phyloP scores from a whole-genome alignment of 2,888 invertebrate species.

The Myopa testacea region DNA sequence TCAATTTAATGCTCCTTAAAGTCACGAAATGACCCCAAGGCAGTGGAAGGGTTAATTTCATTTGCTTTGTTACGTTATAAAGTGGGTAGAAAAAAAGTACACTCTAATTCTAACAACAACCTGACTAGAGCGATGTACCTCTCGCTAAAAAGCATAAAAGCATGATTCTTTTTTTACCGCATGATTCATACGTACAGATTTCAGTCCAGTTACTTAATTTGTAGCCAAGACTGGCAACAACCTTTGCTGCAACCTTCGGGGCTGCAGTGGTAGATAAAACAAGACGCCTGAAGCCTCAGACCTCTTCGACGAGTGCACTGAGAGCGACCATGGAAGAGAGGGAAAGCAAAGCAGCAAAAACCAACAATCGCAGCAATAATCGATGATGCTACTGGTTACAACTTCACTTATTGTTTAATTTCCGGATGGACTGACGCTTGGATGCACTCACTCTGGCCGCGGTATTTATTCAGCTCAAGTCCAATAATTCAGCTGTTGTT shows the following conservation, averaged over 20 bases:
- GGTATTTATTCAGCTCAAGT: constrained; percentile 4
- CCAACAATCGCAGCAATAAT: constrained; percentile 9
- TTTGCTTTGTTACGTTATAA: constrained; percentile 17
- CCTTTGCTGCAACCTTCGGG: constrained; percentile 1
- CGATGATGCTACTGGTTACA: constrained; percentile 20
- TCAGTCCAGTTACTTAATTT: constrained; percentile 27
- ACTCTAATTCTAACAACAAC: not conserved
- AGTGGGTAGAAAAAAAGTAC: not conserved
- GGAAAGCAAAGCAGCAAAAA: not conserved
- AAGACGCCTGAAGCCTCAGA: no score
- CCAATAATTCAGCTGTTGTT: constrained; percentile 13
- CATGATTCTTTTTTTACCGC: no score
- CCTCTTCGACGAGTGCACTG: not conserved
- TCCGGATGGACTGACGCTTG: constrained; percentile 28
- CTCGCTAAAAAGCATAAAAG: not conserved
- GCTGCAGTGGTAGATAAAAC: not conserved
- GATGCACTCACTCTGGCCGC: not conserved
- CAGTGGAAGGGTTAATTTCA: constrained; percentile 13
- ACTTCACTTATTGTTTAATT: constrained; percentile 37
- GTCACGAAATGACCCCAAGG: constrained; percentile 5
- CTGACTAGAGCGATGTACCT: not conserved
- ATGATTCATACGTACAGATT: not conserved
- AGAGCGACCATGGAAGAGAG: not conserved
- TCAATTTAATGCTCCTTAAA: not conserved
- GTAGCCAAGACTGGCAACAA: not conserved